Percentiles rank a stretch among this genome's conserved stretches.
Evolutionary conservation across 2,797 vertebrate species (phyloP).

Genomic region (Xiphophorus birchmanni): DNA sequence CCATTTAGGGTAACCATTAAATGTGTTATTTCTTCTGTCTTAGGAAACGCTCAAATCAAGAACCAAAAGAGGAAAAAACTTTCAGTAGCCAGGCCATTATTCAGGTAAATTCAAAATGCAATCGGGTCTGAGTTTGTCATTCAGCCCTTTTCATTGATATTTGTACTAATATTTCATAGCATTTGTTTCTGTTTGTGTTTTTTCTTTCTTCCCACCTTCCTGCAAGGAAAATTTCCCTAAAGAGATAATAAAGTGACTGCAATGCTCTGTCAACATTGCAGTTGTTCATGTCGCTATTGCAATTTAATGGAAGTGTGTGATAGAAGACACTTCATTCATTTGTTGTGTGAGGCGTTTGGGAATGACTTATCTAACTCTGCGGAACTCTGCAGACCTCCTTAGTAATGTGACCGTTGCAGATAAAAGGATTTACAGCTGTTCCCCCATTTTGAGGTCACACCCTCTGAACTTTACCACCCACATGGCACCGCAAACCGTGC

Average conservation of each 20-base stretch:
- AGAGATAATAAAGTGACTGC: no score
- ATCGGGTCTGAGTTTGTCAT: no score
- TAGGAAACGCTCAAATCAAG: background rate
- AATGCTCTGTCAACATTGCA: no score
- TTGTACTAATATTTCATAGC: no score
- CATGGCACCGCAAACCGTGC: slow-evolving; percentile 20
- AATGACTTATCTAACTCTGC: background rate
- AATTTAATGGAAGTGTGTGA: background rate
- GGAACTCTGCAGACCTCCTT: background rate
- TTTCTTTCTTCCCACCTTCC: no score
- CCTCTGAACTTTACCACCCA: slow-evolving; percentile 58
- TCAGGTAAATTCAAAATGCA: no score
- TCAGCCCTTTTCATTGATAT: no score
- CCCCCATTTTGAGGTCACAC: slow-evolving; percentile 29
- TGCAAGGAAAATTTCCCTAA: no score
- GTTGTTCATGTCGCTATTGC: background rate
- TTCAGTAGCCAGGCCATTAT: no score
- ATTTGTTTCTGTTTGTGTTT: no score
- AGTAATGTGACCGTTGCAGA: slow-evolving; percentile 11
- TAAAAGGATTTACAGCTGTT: slow-evolving; percentile 35
- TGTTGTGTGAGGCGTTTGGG: background rate
- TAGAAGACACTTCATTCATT: background rate
- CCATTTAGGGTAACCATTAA: background rate
- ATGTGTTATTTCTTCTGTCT: background rate
- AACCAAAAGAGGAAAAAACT: no score